phyloP scores from a whole-genome alignment of 2,797 vertebrate genomes.

The Anguilla marmorata region DNA sequence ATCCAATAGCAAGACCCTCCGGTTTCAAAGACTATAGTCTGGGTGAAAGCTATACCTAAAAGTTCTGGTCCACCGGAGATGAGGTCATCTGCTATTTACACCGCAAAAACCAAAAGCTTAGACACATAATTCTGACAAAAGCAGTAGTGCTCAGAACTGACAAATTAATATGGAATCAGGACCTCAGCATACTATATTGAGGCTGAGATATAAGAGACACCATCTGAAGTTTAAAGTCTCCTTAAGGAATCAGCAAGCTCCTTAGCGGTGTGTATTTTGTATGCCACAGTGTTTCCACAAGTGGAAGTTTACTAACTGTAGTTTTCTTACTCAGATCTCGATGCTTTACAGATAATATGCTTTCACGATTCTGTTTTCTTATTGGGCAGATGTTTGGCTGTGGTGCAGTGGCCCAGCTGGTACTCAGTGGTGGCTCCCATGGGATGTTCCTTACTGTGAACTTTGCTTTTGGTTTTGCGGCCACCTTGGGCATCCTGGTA shows the following conservation, averaged over 20 bases:
- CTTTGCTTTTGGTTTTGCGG: slow-evolving; percentile 81
- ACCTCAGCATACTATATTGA: neutral
- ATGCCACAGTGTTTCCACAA: neutral
- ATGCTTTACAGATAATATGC: neutral
- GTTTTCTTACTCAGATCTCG: neutral
- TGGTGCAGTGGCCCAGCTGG: slow-evolving; percentile 75
- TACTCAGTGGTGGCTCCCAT: slow-evolving; percentile 76
- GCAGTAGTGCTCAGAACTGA: slow-evolving; percentile 18
- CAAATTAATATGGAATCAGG: slow-evolving; percentile 30
- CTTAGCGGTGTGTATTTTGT: neutral
- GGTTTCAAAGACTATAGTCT: neutral
- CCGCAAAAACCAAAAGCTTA: slow-evolving; percentile 33
- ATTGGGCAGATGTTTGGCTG: slow-evolving; percentile 77
- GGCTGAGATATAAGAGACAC: slow-evolving; percentile 7
- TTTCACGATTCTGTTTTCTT: neutral
- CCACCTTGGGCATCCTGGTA: slow-evolving; percentile 73
- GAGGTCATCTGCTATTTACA: slow-evolving; percentile 52
- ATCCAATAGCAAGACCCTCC: neutral
- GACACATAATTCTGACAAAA: slow-evolving; percentile 21
- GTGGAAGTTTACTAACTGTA: neutral
- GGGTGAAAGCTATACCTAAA: neutral
- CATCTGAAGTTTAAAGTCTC: neutral
- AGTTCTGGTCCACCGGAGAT: neutral
- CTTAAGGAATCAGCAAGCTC: neutral
- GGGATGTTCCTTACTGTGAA: slow-evolving; percentile 82